Conservation (phyloP, 1,140 invertebrate species). For the Zaprionus davidi region DNA sequence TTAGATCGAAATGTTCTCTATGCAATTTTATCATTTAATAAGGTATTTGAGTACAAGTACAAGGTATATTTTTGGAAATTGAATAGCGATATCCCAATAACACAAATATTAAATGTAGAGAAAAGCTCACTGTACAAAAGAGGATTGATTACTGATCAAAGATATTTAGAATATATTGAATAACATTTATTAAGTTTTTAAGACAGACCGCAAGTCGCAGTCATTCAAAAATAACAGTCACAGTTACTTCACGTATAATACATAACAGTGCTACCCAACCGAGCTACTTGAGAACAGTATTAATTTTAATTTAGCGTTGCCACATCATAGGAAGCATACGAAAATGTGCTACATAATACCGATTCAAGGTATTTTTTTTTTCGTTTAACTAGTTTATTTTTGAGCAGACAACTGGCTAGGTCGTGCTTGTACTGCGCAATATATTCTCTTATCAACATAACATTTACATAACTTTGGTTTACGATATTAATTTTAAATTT, state of each 20-base stretch:
- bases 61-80: too few relatives aligned
- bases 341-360: conserved; percentile 7
- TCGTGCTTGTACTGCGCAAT: conserved; percentile 17
- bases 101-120: too few relatives aligned
- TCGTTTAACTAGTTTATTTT: conserved; percentile 19
- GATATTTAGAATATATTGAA: not conserved
- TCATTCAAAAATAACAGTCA: not conserved
- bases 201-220: not conserved
- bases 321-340: not conserved
- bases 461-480: conserved; percentile 37
- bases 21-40: too few relatives aligned
- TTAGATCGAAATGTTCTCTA: too few relatives aligned
- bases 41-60: too few relatives aligned
- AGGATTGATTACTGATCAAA: too few relatives aligned
- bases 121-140: too few relatives aligned
- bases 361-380: conserved; percentile 3
- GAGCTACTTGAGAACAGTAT: not conserved
- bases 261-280: not conserved
- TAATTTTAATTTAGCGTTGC: not conserved
- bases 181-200: not conserved
- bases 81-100: too few relatives aligned
- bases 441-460: conserved; percentile 20
- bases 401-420: not conserved
- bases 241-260: not conserved
- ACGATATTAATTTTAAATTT: not conserved